Conservation (phyloP, 2,797 vertebrate species). For the Catamblyrhynchus diadema region DNA sequence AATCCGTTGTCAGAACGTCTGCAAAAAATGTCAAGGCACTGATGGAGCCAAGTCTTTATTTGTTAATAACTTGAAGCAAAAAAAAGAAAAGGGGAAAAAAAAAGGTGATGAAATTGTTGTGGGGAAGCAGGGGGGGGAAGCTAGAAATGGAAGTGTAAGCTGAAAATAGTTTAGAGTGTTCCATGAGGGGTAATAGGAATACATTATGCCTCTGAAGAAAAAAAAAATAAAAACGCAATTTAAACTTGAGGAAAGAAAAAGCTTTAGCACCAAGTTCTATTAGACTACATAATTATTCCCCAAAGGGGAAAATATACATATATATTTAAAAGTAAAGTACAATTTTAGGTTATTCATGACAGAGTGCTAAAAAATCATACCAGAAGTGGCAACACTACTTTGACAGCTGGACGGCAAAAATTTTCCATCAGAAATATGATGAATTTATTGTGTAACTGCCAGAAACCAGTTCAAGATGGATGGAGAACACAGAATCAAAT, state of each 20-base stretch:
- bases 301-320: background rate
- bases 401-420: background rate
- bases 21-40: constrained; percentile 21
- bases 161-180: constrained; percentile 11
- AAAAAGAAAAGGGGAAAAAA: too few relatives aligned
- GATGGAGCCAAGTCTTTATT: background rate
- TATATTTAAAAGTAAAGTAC: constrained; percentile 26
- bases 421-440: background rate
- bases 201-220: background rate
- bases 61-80: background rate
- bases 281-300: constrained; percentile 38
- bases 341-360: constrained; percentile 18
- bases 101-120: background rate
- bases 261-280: constrained; percentile 10
- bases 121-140: background rate
- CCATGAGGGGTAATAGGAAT: constrained; percentile 19
- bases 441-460: background rate
- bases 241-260: constrained; percentile 9
- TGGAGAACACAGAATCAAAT: background rate
- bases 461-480: background rate
- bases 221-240: background rate
- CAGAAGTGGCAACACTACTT: background rate
- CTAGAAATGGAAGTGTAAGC: background rate
- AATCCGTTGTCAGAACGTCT: background rate
- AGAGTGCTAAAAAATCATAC: background rate